Evolutionary conservation across 2,113 vertebrate species (phyloP).

Genomic region (Bos indicus): DNA sequence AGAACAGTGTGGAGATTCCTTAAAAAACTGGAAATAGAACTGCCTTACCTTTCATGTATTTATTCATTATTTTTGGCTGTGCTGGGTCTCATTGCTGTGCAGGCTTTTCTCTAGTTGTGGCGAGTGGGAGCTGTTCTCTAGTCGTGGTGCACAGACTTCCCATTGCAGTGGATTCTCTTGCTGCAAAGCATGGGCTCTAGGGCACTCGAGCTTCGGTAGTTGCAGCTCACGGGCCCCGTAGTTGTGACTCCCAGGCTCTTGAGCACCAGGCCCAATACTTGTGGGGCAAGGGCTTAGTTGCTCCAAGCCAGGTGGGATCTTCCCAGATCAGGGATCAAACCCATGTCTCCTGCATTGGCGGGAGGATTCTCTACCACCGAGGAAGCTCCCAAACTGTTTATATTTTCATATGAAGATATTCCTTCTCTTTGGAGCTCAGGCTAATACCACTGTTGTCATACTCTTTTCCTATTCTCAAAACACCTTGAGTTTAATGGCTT

Average conservation of each 20-base stretch:
- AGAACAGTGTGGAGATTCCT: too few relatives aligned
- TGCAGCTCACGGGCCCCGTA: not conserved
- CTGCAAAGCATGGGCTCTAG: not conserved
- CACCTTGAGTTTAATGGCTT: not conserved
- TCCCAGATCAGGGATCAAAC: not conserved
- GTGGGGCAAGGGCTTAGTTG: accelerated
- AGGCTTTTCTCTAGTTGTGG: not conserved
- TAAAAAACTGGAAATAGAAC: too few relatives aligned
- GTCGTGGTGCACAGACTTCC: accelerated
- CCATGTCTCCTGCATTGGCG: not conserved
- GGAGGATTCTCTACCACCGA: not conserved
- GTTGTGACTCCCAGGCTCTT: not conserved
- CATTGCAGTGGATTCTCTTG: not conserved
- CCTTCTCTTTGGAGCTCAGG: not conserved
- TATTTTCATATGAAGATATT: not conserved
- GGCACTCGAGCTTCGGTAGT: accelerated
- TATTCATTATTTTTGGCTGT: not conserved
- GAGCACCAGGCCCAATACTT: not conserved
- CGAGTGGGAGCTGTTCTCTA: accelerated
- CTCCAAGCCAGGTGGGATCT: not conserved
- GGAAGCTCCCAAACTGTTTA: not conserved
- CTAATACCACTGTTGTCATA: not conserved
- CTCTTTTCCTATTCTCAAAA: not conserved
- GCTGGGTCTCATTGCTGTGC: accelerated
- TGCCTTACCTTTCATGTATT: too few relatives aligned